A percentile compares a stretch with the other conserved stretches of the same genome.
Evolutionary conservation across 2,888 invertebrate species (phyloP).

Genomic region (Oxytorus armatus): DNA sequence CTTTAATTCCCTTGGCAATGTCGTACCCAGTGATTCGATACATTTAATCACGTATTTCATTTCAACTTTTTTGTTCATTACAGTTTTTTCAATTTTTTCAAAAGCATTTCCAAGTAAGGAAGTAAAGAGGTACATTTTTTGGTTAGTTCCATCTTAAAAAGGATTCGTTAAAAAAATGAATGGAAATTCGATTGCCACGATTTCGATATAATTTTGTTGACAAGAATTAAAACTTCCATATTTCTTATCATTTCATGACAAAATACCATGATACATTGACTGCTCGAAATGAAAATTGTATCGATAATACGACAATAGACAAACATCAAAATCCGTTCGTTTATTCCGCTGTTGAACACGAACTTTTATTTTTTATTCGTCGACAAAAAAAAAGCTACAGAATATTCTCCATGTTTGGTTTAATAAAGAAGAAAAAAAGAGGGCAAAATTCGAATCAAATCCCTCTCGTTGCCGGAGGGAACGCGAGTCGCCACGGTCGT

Average conservation of each 20-base stretch:
- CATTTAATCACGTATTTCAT: too few species aligned
- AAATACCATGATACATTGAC: background rate
- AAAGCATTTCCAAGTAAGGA: too few species aligned
- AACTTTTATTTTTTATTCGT: background rate
- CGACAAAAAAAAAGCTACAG: background rate
- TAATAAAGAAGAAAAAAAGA: background rate
- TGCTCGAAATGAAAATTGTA: background rate
- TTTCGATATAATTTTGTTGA: background rate
- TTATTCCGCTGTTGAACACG: too few species aligned
- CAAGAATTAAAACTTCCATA: too few species aligned
- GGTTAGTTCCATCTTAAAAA: too few species aligned
- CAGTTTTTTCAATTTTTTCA: background rate
- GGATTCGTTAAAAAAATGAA: too few species aligned
- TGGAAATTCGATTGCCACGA: background rate
- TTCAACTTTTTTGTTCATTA: background rate
- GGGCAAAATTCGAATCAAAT: conserved; percentile 22
- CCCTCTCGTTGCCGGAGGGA: conserved; percentile 4
- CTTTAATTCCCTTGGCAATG: too few species aligned
- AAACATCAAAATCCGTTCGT: too few species aligned
- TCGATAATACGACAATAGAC: background rate
- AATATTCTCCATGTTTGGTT: background rate
- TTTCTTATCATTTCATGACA: too few species aligned
- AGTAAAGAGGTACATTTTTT: too few species aligned
- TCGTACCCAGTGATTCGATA: too few species aligned
- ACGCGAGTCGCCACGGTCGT: conserved; percentile 54